Percentiles rank a stretch among this genome's conserved stretches.
Conservation (phyloP, 2,888 invertebrate genomes). For the Nasonovia ribisnigri region DNA sequence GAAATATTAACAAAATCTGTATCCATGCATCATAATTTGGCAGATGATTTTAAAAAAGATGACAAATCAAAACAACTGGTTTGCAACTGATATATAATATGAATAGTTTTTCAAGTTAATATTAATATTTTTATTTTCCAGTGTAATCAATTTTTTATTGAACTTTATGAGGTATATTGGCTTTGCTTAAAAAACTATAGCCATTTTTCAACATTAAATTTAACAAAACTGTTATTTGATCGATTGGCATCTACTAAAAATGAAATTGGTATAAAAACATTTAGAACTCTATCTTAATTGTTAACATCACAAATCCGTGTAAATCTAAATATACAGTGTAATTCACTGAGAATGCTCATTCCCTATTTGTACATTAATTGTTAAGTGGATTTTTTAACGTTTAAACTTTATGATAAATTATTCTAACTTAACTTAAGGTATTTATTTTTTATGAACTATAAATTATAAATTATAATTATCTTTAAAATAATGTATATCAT, state of each 20-base stretch:
- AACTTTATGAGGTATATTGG: constrained; percentile 58
- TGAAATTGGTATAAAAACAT: constrained; percentile 46
- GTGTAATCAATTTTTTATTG: constrained; percentile 52
- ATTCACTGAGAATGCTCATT: neutral
- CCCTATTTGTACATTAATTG: no score
- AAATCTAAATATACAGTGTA: neutral
- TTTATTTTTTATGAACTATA: neutral
- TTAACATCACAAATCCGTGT: neutral
- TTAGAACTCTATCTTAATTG: neutral
- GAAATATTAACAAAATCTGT: constrained; percentile 23
- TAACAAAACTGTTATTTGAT: constrained; percentile 46
- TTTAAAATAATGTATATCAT: neutral
- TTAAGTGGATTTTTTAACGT: no score
- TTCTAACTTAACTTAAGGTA: no score
- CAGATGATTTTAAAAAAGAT: constrained; percentile 48
- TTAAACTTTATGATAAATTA: no score
- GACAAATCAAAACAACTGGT: constrained; percentile 52
- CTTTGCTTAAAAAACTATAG: constrained; percentile 58
- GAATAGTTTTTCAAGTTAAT: neutral
- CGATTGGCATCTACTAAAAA: constrained; percentile 37
- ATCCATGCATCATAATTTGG: constrained; percentile 47
- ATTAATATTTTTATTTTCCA: constrained; percentile 27
- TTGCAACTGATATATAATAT: constrained; percentile 1
- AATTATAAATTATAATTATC: neutral
- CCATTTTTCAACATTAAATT: constrained; percentile 25